Evolutionary conservation across 2,113 vertebrate genomes (phyloP).

Genomic region (Mola mola): DNA sequence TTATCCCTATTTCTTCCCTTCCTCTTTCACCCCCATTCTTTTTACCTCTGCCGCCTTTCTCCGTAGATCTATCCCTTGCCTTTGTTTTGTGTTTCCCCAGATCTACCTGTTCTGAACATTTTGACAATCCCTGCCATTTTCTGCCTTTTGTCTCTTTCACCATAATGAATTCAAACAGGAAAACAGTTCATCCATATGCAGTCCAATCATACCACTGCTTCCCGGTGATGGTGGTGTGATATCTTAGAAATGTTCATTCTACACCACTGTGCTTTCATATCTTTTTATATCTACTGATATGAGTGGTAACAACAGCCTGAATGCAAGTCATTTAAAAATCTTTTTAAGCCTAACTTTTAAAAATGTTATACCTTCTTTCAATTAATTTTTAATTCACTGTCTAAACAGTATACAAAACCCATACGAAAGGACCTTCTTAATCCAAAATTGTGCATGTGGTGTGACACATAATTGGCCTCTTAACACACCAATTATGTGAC

Average conservation of each 20-base stretch:
- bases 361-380: not conserved
- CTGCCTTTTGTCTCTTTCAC: conserved; percentile 10
- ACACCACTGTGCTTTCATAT: conserved; percentile 12
- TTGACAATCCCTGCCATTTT: not conserved
- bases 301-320: not conserved
- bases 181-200: conserved; percentile 32
- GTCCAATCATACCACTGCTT: conserved; percentile 11
- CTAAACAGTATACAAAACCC: not conserved
- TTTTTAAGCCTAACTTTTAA: not conserved
- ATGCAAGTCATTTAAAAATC: conserved; percentile 4
- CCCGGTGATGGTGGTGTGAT: conserved; percentile 31
- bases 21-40: conserved; percentile 29
- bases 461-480: conserved; percentile 63
- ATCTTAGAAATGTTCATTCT: conserved; percentile 13
- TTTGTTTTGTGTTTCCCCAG: too few relatives aligned
- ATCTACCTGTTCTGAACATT: not conserved
- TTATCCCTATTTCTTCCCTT: conserved; percentile 55
- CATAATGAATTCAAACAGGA: not conserved
- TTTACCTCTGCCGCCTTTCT: conserved; percentile 32
- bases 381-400: not conserved
- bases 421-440: not conserved
- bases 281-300: conserved; percentile 1
- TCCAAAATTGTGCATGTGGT: not conserved
- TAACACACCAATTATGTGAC: conserved; percentile 81
- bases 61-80: conserved; percentile 8